Base-by-base conservation (phyloP, 2,797 vertebrate species). In the Danio kyathit region DNA sequence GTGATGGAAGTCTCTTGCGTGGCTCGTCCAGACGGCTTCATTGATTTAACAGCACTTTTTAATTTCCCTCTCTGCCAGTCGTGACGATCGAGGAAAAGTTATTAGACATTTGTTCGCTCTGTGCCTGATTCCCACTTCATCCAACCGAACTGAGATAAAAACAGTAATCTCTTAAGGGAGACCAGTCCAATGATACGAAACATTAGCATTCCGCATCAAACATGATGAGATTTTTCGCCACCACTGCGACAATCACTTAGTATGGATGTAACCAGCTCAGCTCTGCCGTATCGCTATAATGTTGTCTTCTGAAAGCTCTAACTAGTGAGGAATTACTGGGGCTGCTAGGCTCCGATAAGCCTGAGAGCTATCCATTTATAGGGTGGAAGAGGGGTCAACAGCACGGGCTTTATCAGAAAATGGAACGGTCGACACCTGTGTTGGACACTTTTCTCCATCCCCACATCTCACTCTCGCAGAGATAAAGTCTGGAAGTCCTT, bases 331-430 rank as follows among this genome's bases (percentile, higher is more conserved):
- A 66, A 84, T 88, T 88, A 84, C 87, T 70, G 74, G 85, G 86
- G 76, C 79, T 91, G 85, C 76, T 82, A 17, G 83, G 79, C 49
- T 86, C 72, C 51, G 88, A 91, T 91, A 88, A 89, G 87, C 78
- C 86, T 46, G 74, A 85, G 81, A 77, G 82, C 78, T 82, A 85
- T 77, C 41, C 72, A 49, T 83, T 87, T 84, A 80, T 81, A n/a
- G 82, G 78, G 84, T 84, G 85, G 76, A 71, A 84, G 79, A 72
- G 57, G 80, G 84, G 85, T 85, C 84, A 83, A 29, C 54, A 72
- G 49, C 57, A 49, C 38, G 21, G 70, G 44, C 76, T 90, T 91
- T 88, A 90, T 91, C 87, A 90, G 84, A 88, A 90, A 92, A 90
- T 88, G 79, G 64, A 91, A 84, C 71, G 76, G 61, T 56, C 78